These are phyloP conservation scores for Haemorhous mexicanus DNA, from an alignment of 2,113 vertebrate genomes.

Conservation along the genomic window DNA sequence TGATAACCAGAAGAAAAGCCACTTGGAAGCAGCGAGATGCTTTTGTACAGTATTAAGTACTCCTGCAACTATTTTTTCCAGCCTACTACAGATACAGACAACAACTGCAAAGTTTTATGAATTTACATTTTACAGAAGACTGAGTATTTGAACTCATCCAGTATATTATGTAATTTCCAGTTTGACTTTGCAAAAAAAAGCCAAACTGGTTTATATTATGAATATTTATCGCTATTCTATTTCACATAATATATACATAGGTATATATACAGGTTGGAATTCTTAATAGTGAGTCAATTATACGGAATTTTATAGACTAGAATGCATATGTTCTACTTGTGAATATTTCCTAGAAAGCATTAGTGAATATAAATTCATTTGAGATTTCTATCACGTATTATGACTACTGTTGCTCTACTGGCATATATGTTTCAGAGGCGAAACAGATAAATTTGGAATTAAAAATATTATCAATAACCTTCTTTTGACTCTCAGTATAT, in stretches of 20 bases:
- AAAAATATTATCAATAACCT: neutral
- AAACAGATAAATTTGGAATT: neutral
- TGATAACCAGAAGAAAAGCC: neutral
- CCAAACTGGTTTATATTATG: neutral
- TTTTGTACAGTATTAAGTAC: neutral
- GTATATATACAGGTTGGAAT: neutral
- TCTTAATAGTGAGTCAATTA: neutral
- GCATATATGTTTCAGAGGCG: neutral
- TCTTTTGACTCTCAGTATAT: neutral
- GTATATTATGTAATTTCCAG: neutral
- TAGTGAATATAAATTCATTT: neutral
- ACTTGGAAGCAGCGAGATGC: neutral
- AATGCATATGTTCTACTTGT: neutral
- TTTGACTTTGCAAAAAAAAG: neutral
- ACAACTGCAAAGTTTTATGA: neutral
- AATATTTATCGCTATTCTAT: conserved; percentile 9
- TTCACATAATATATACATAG: neutral
- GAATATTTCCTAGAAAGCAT: neutral
- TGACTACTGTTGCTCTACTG: neutral
- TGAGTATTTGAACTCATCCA: neutral
- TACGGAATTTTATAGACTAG: neutral
- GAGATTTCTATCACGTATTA: neutral
- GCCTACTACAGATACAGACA: neutral
- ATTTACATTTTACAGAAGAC: neutral
- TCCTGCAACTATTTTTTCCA: neutral